Evolutionary conservation across 2,113 vertebrate species (phyloP).

Genomic region (Hirundichthys speculiger): DNA sequence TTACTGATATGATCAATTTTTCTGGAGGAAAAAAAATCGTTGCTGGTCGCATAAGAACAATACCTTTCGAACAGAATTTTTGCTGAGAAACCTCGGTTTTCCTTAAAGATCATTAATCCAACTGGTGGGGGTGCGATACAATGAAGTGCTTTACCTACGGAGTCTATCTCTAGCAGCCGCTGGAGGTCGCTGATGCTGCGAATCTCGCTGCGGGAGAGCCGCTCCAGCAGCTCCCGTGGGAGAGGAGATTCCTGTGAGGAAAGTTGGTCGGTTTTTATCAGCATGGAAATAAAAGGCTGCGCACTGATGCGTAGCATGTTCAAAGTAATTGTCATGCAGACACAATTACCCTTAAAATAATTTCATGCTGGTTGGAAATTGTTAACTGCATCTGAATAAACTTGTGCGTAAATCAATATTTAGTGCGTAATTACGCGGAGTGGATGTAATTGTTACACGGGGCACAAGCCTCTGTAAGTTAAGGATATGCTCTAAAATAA

Average conservation of each 20-base stretch:
- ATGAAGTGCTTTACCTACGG: constrained; percentile 93
- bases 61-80: too few species aligned
- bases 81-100: neutral
- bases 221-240: constrained; percentile 91
- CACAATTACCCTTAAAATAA: neutral
- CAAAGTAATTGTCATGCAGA: neutral
- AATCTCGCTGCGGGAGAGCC: constrained; percentile 92
- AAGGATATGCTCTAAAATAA: too few species aligned
- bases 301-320: neutral
- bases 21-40: too few species aligned
- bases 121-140: constrained; percentile 19
- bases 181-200: constrained; percentile 96
- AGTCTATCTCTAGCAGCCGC: constrained; percentile 95
- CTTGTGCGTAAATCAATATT: neutral
- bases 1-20: too few species aligned
- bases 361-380: neutral
- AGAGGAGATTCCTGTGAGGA: constrained; percentile 88
- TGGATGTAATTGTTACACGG: neutral
- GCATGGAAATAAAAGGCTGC: neutral
- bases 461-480: neutral
- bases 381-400: neutral
- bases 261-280: neutral
- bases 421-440: constrained; percentile 43
- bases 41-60: too few species aligned
- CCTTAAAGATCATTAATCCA: neutral